A percentile compares a stretch with the other conserved stretches of the same genome.
Conservation (phyloP, 2,113 vertebrate genomes). For the Micromys minutus region DNA sequence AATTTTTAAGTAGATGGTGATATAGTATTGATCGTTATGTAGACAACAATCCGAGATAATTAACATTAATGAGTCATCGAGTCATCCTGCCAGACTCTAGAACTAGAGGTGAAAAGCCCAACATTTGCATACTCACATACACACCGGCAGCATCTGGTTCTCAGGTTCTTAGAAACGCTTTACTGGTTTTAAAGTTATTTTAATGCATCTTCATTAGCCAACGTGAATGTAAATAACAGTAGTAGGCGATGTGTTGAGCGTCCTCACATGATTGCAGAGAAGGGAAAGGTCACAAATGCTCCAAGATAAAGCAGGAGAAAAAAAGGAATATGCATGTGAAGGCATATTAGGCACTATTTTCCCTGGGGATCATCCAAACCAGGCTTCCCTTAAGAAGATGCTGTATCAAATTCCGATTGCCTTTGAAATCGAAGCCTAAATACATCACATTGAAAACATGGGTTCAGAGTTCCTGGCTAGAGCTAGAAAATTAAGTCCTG, state of each 20-base stretch:
- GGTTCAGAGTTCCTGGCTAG: not conserved
- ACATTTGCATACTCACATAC: not conserved
- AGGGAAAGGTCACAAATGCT: not conserved
- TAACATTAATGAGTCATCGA: not conserved
- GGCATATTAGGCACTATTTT: not conserved
- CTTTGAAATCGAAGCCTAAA: conserved; percentile 61
- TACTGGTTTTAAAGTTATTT: conserved; percentile 27
- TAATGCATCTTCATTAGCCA: not conserved
- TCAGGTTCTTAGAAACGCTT: not conserved
- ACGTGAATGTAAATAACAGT: conserved; percentile 43
- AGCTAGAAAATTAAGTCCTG: conserved; percentile 48
- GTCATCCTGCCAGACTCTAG: not conserved
- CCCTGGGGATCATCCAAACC: not conserved
- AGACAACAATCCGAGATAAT: conserved; percentile 50
- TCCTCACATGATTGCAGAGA: not conserved
- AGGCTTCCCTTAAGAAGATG: conserved; percentile 1
- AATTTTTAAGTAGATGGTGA: conserved; percentile 37
- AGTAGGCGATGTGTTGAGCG: not conserved
- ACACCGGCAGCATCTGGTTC: not conserved
- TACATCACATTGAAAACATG: conserved; percentile 35
- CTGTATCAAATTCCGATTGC: conserved; percentile 23
- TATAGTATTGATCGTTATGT: not conserved
- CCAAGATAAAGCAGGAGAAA: not conserved
- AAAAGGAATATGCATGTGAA: not conserved
- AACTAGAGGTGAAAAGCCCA: not conserved